These are phyloP conservation scores for Rhynchotus rufescens DNA, from an alignment of 2,797 vertebrate species.

Conservation along the genomic window DNA sequence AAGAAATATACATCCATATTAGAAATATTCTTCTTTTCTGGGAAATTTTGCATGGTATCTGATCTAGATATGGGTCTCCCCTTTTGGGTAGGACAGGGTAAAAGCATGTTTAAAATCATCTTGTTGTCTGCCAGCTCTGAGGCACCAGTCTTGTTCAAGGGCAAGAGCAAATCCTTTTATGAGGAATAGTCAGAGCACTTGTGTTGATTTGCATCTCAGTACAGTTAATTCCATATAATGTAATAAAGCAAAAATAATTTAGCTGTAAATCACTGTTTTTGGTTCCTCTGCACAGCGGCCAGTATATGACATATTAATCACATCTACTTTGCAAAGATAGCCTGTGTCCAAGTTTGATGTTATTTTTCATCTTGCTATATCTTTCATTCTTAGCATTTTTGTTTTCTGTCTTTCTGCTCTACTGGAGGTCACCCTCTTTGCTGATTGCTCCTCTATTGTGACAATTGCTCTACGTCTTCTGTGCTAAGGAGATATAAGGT, in stretches of 20 bases:
- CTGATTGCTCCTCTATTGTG: background rate
- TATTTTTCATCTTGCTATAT: background rate
- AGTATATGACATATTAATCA: conserved; percentile 5
- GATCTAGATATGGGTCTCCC: background rate
- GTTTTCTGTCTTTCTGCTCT: background rate
- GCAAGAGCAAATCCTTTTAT: background rate
- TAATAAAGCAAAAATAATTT: conserved; percentile 44
- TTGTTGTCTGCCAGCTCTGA: background rate
- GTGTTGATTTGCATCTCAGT: conserved; percentile 7
- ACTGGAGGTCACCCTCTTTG: background rate
- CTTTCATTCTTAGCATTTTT: conserved; percentile 2
- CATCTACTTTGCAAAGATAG: conserved; percentile 49
- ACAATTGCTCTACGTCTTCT: background rate
- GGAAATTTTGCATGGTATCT: background rate
- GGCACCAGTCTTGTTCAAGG: background rate
- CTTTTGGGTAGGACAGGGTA: background rate
- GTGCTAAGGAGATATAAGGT: background rate
- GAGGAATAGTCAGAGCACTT: background rate
- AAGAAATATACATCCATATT: background rate
- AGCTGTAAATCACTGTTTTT: conserved; percentile 33
- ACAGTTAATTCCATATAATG: background rate
- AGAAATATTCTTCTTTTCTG: background rate
- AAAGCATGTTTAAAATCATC: background rate
- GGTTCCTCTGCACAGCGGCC: background rate
- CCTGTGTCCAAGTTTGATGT: background rate